Base-by-base conservation (phyloP, 2,113 vertebrate genomes). In the Phasianus colchicus region DNA sequence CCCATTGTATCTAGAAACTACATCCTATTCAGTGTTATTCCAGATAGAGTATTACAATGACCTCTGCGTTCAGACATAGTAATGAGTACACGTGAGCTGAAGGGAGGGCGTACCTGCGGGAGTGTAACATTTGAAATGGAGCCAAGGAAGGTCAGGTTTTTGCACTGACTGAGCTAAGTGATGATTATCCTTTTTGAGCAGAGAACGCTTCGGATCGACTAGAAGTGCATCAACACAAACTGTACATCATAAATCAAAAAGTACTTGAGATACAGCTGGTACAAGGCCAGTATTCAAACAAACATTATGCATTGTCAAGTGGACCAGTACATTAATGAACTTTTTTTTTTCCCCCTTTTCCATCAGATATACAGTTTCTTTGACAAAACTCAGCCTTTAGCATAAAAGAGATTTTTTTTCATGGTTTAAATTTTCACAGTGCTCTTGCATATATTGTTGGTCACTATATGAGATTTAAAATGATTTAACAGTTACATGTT, bases 71-170 rank as follows among this genome's bases (percentile, higher is more conserved):
- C 22, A 60, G 34, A 11, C 10, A 17, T 0, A 9, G 14, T 32
- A 42, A 45, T 0, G 0, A 27, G 42, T 5, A 12, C 1, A 0
- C 10, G 3, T 6, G 36, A 54, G 45, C n/a, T 85, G 55, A 73
- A 63, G 27, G 40, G 13, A 30, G 34, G 36, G 8, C 42, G n/a
- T 2, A 30, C 5, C 10, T 1, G 1, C 29, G 43, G 76, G 21
- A 20, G 19, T 8, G 42, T 11, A 17, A 64, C 11, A 30, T 30
- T 13, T 38, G 32, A 60, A 64, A 40, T 11, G 13, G 40, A 90
- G 52, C 11, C 48, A 43, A 22, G 27, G 52, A 50, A 72, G 36
- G 60, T 50, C 72, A 47, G 52, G 30, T 50, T 66, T 66, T 85
- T 1, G 4, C 54, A 58, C 6, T 42, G 52, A 66, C 17, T 36